Evolutionary conservation across 2,888 invertebrate species (phyloP).

Genomic region (Xestia ashworthii): DNA sequence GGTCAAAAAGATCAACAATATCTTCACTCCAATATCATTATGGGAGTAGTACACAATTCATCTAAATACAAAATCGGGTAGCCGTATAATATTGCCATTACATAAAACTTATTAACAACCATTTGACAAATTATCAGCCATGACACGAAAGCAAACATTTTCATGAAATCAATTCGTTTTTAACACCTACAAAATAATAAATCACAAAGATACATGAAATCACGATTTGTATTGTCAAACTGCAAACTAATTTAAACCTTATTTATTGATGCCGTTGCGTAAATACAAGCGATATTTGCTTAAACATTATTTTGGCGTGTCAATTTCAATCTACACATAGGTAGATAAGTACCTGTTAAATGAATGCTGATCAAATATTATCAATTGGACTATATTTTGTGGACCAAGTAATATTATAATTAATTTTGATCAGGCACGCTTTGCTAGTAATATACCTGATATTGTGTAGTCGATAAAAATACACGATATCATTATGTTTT

Average conservation of each 20-base stretch:
- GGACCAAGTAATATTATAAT: background rate
- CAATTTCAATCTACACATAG: conserved; percentile 53
- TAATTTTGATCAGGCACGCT: conserved; percentile 13
- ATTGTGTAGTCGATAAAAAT: conserved; percentile 1
- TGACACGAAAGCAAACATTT: background rate
- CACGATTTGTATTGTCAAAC: conserved; percentile 32
- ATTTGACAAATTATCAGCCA: background rate
- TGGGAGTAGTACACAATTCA: background rate
- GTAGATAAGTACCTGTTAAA: conserved; percentile 53
- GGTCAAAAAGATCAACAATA: background rate
- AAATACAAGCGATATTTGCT: conserved; percentile 42
- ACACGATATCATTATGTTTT: too few relatives aligned
- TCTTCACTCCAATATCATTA: background rate
- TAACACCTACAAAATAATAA: conserved; percentile 31
- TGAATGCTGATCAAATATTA: conserved; percentile 33
- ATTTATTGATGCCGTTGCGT: conserved; percentile 38
- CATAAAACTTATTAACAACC: background rate
- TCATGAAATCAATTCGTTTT: conserved; percentile 27
- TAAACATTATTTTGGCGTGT: conserved; percentile 50
- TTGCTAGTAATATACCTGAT: background rate
- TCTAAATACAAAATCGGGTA: background rate
- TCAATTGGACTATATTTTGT: conserved; percentile 12
- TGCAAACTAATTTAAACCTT: conserved; percentile 57
- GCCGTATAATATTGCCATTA: background rate
- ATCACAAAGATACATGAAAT: conserved; percentile 53